Base-by-base conservation (phyloP, 2,888 invertebrate genomes). In the Steromphala cineraria region DNA sequence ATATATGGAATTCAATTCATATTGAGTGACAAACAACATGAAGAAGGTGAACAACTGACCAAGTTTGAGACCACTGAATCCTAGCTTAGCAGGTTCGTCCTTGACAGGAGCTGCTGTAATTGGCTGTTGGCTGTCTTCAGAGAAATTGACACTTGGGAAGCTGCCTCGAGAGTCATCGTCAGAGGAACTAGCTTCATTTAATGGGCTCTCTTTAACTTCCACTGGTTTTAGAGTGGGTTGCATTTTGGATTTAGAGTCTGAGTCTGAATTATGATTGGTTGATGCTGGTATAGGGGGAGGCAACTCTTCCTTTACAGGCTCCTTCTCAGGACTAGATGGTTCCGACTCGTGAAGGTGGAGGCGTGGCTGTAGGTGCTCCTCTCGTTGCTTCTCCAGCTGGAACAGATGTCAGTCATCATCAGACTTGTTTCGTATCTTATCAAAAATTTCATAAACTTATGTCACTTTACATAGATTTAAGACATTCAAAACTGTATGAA, bases 331-430 rank as follows among this genome's bases (percentile, higher is more conserved):
- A n/a, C 82, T 81, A 19, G 84, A 84, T 21, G 84, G 83, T 71
- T 89, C 85, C 17, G 81, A 76, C 67, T 86, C 90, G n/a, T 83
- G 85, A 7, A 97, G 96, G 79, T 97, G 95, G 86, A 97, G 95
- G 89, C 96, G 96, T 78, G 98, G 98, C 93, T 95, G 95, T 94
- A 98, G 97, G 91, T 96, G 95, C 91, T 96, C 97, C 92, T 98
- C 98, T 75, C 96, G 95, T 92, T 96, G 96, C 87, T 95, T 95
- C 91, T 96, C 95, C 85, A 95, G 40, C 71, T 71, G 36, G 7
- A 31, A 4, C 10, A 46, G 46, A 46, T 5, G 46, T 36, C 36
- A 36, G 3, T 5, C 4, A 5, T 3, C 3, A 5, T 36, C 36
- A 36, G 3, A 8, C 8, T 8, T 5, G 4, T 5, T 36, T 36